Evolutionary conservation across 2,888 invertebrate genomes (phyloP), one percentile per base, ranked within the genome.

Genomic region (Hesperia comma): DNA sequence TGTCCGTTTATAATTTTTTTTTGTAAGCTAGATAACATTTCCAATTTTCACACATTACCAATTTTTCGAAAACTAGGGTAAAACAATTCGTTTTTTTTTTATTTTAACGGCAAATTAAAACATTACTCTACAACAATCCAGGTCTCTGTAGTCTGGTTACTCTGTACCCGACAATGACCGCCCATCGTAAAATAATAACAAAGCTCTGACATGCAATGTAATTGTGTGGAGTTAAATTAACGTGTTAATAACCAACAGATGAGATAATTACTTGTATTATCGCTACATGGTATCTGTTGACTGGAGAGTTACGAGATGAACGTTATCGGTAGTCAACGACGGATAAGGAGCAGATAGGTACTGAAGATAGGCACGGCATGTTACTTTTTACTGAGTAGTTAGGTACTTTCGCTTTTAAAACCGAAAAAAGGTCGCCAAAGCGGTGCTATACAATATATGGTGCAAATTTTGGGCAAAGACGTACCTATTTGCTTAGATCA

Each of bases 151-250:
- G n/a, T 10, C 12, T 12, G 0, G 12, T 21, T 53, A 14, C 49
- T 49, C 53, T 53, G 53, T 26, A 19, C 12, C 19, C 21, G 0
- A 21, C 10, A 19, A 15, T n/a, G 43, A 6, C 5, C 15, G 43
- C 46, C 26, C 15, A 49, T 37, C 33, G 33, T 15, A 37, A 51
- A 51, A 49, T 60, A 49, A 60, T 60, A 49, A 37, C 37, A 6
- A 17, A 33, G 32, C 33, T 33, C 26, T 37, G 32, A 33, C 61
- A 61, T 14, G 61, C 61, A 19, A 61, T 33, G 33, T 49, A 60
- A 49, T 49, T 51, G 61, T 53, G 53, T 61, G 19, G 56, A 55
- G 55, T 37, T 51, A 61, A 33, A 60, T 61, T 49, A 61, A 19
- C 49, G 49, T 37, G 61, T 61, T 37, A 51, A 19, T 60, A 17